These are phyloP conservation scores for Arrhamphus sclerolepis DNA, from an alignment of 2,797 vertebrate genomes.

Conservation along the genomic window DNA sequence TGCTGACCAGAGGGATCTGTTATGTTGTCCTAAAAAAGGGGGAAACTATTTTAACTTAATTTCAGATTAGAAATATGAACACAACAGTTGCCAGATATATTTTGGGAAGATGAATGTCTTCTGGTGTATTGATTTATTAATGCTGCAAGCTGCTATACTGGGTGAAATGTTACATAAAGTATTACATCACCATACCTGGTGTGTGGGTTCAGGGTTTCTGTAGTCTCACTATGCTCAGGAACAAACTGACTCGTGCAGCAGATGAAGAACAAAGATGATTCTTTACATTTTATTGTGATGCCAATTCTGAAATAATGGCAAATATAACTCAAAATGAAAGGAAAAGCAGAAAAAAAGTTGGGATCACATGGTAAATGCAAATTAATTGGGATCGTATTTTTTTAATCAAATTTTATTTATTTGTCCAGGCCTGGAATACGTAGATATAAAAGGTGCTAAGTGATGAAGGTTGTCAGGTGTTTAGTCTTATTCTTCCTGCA, in stretches of 20 bases:
- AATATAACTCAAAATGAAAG: neutral
- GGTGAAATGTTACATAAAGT: conserved; percentile 54
- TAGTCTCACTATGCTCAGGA: conserved; percentile 10
- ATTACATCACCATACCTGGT: conserved; percentile 56
- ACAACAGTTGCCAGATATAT: conserved; percentile 14
- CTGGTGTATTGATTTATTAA: conserved; percentile 57
- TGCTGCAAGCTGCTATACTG: conserved; percentile 35
- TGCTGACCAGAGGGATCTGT: conserved; percentile 4
- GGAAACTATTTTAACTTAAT: conserved; percentile 21
- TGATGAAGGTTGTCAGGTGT: no score
- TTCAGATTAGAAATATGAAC: conserved; percentile 18
- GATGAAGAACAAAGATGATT: neutral
- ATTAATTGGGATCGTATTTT: no score
- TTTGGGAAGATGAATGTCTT: conserved; percentile 7
- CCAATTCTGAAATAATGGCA: neutral
- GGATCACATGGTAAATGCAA: no score
- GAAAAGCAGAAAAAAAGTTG: no score
- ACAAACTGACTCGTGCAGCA: conserved; percentile 14
- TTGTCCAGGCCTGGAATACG: no score
- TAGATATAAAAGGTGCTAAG: no score
- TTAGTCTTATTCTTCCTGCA: no score
- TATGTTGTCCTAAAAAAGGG: conserved; percentile 29
- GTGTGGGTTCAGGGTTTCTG: conserved; percentile 55
- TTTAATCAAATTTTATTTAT: no score
- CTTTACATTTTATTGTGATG: neutral